Conservation (phyloP, 2,797 vertebrate genomes). For the Esox lucius region DNA sequence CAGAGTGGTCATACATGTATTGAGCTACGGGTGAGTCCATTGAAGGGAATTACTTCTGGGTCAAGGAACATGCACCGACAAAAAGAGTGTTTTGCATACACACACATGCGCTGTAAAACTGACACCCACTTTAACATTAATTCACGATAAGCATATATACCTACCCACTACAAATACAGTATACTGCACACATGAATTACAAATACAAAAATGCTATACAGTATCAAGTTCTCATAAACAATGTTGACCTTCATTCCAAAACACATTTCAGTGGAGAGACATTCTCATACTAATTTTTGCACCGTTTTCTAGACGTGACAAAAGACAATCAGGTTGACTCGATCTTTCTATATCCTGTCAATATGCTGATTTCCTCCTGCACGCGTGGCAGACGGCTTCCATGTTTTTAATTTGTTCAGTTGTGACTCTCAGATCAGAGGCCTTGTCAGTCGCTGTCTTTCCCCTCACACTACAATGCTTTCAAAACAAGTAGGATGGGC, state of each 20-base stretch:
- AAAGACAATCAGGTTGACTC: background rate
- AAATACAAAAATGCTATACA: background rate
- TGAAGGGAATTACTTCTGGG: conserved; percentile 30
- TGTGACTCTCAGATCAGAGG: conserved; percentile 1
- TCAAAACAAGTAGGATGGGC: background rate
- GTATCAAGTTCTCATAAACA: background rate
- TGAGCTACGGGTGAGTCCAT: conserved; percentile 37
- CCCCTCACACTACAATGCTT: background rate
- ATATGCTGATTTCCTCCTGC: background rate
- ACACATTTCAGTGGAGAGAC: background rate
- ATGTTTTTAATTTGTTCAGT: conserved; percentile 3
- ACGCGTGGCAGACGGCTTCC: background rate
- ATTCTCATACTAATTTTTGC: background rate
- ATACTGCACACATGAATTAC: background rate
- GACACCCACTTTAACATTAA: conserved; percentile 3
- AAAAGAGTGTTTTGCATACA: background rate
- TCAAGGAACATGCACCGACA: conserved; percentile 38
- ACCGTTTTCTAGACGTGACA: background rate
- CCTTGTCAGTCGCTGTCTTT: background rate
- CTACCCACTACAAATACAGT: background rate
- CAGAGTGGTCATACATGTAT: conserved; percentile 46
- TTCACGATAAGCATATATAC: background rate
- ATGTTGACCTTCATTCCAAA: background rate
- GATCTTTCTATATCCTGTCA: background rate
- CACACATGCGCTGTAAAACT: conserved; percentile 9